These are phyloP conservation scores for Pyxicephalus adspersus DNA, from an alignment of 2,113 vertebrate genomes.

Conservation along the genomic window DNA sequence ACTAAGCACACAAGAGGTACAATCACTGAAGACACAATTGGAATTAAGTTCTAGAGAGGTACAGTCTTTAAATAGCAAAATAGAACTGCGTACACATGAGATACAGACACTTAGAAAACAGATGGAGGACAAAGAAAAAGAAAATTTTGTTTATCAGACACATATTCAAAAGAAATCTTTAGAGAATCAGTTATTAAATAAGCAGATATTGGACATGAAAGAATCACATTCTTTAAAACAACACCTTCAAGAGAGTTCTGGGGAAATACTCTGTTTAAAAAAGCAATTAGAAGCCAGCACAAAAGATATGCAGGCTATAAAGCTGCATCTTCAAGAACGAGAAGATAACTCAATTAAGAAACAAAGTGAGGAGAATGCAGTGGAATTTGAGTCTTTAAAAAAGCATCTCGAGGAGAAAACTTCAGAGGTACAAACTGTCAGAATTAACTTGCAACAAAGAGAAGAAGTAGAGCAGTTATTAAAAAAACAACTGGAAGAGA, in stretches of 20 bases:
- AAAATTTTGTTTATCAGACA: background rate
- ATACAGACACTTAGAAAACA: constrained; percentile 14
- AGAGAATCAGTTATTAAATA: constrained; percentile 64
- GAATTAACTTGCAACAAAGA: constrained; percentile 35
- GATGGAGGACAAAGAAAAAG: constrained; percentile 18
- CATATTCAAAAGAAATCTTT: constrained; percentile 9
- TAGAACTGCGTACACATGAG: background rate
- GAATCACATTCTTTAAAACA: constrained; percentile 62
- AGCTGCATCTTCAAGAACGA: constrained; percentile 42
- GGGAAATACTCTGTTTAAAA: constrained; percentile 38
- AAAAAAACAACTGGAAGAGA: constrained; percentile 41
- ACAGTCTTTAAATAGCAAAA: constrained; percentile 7
- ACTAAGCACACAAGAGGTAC: constrained; percentile 7
- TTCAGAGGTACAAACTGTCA: constrained; percentile 16
- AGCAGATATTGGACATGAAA: constrained; percentile 67
- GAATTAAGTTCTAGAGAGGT: constrained; percentile 1
- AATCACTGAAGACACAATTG: constrained; percentile 21
- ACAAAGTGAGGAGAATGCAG: constrained; percentile 29
- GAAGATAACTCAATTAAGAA: constrained; percentile 16
- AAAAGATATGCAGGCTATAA: constrained; percentile 36
- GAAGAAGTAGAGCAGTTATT: constrained; percentile 2
- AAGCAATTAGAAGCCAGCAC: constrained; percentile 33
- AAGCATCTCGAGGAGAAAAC: constrained; percentile 14
- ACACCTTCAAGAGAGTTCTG: constrained; percentile 67
- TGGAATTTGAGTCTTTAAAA: constrained; percentile 17